Evolutionary conservation across 1,140 invertebrate species (phyloP).

Genomic region (Caenorhabditis briggsae): DNA sequence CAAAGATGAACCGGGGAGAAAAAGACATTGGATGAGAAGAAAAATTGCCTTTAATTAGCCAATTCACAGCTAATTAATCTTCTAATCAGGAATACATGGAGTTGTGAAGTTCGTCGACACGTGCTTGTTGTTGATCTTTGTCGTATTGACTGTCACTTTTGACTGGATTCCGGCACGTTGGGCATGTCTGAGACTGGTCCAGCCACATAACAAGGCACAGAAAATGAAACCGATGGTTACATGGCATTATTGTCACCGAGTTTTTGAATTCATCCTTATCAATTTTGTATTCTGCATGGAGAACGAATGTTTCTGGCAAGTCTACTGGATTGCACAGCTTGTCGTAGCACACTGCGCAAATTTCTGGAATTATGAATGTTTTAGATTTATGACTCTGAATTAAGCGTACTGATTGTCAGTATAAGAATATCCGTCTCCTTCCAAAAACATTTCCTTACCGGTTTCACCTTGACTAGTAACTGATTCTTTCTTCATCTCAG

Average conservation of each 20-base stretch:
- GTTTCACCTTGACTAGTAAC: too few species aligned
- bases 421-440: too few species aligned
- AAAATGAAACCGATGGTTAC: slow-evolving; percentile 38
- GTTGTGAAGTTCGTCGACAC: neutral
- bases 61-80: neutral
- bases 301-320: neutral
- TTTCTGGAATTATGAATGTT: neutral
- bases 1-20: too few species aligned
- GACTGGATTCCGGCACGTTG: neutral
- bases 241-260: neutral
- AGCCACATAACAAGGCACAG: slow-evolving; percentile 4
- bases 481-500: too few species aligned
- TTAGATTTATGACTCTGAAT: too few species aligned
- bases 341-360: slow-evolving; percentile 8
- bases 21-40: neutral
- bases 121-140: too few species aligned
- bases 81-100: neutral
- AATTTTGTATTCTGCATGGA: neutral
- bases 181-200: neutral
- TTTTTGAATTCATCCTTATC: neutral
- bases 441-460: too few species aligned
- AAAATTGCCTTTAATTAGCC: neutral
- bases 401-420: too few species aligned
- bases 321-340: neutral
- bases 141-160: neutral